These are phyloP conservation scores for Cercocebus atys DNA, from an alignment of 2,113 vertebrate species.

Conservation along the genomic window DNA sequence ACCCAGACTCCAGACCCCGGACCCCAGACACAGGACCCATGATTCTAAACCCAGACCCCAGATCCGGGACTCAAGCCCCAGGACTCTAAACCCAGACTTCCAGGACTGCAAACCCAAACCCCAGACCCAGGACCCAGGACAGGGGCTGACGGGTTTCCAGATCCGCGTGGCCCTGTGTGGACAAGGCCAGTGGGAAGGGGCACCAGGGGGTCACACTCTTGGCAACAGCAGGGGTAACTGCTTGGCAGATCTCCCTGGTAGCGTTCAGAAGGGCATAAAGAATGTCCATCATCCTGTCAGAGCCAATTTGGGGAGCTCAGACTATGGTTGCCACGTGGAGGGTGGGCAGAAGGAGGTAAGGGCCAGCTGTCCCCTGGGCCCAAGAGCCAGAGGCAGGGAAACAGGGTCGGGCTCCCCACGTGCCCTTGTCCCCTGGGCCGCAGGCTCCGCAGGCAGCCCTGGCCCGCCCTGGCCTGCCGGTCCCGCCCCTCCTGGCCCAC, in stretches of 20 bases:
- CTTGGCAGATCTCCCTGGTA: constrained; percentile 12
- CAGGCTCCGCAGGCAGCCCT: constrained; percentile 37
- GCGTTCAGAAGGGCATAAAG: not conserved
- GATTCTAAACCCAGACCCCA: not conserved
- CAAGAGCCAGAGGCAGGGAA: constrained; percentile 1
- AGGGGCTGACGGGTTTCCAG: not conserved
- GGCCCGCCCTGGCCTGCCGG: not conserved
- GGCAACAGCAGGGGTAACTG: not conserved
- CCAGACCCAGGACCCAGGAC: not conserved
- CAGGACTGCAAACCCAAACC: not conserved
- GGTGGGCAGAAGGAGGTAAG: not conserved
- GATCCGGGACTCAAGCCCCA: not conserved
- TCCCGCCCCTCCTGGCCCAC: constrained; percentile 70
- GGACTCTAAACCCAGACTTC: not conserved
- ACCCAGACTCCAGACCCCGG: not conserved
- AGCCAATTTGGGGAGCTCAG: not conserved
- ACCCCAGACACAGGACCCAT: not conserved
- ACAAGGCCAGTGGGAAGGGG: not conserved
- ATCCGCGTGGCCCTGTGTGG: not conserved
- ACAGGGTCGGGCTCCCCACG: constrained; percentile 19
- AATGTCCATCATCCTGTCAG: not conserved
- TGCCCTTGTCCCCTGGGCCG: constrained; percentile 48
- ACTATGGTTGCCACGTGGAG: not conserved
- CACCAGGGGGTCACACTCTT: not conserved
- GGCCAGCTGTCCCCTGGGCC: not conserved